A percentile compares a stretch with the other conserved stretches of the same genome.
phyloP scores from a whole-genome alignment of 2,113 vertebrate genomes.

The Cebus imitator region DNA sequence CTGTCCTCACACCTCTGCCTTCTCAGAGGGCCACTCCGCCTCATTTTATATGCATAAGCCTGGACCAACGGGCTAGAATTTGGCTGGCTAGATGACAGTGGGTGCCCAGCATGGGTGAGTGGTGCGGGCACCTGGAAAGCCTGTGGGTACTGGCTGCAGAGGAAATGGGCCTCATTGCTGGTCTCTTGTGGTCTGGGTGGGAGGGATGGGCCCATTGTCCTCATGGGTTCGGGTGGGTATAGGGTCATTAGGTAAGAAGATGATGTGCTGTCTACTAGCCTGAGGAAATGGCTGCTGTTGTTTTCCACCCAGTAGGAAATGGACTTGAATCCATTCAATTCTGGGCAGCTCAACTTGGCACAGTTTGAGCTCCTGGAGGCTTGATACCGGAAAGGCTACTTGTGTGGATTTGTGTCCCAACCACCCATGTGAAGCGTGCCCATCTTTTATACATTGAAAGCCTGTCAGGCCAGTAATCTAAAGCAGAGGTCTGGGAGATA shows the following conservation, averaged over 20 bases:
- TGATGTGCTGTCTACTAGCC: constrained; percentile 56
- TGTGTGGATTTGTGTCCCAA: constrained; percentile 54
- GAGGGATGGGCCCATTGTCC: constrained; percentile 58
- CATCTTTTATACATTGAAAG: constrained; percentile 72
- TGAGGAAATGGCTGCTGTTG: constrained; percentile 73
- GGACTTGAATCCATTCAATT: constrained; percentile 71
- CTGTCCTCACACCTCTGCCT: background rate
- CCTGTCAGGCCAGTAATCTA: constrained; percentile 55
- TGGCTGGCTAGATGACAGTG: background rate
- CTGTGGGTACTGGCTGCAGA: background rate
- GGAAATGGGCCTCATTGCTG: background rate
- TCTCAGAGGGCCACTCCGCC: background rate
- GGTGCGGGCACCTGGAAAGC: background rate
- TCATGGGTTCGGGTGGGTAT: constrained; percentile 32
- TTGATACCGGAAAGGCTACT: constrained; percentile 57
- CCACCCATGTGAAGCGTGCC: background rate
- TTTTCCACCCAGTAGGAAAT: constrained; percentile 73
- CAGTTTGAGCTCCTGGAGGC: constrained; percentile 62
- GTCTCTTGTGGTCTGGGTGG: constrained; percentile 12
- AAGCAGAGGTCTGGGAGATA: constrained; percentile 61
- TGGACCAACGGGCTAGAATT: background rate
- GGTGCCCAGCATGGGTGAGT: background rate
- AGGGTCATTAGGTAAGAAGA: constrained; percentile 63
- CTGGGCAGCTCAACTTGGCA: constrained; percentile 31
- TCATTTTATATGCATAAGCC: background rate